Evolutionary conservation across 2,888 invertebrate genomes (phyloP).

Genomic region (Nemapogon koenigi): DNA sequence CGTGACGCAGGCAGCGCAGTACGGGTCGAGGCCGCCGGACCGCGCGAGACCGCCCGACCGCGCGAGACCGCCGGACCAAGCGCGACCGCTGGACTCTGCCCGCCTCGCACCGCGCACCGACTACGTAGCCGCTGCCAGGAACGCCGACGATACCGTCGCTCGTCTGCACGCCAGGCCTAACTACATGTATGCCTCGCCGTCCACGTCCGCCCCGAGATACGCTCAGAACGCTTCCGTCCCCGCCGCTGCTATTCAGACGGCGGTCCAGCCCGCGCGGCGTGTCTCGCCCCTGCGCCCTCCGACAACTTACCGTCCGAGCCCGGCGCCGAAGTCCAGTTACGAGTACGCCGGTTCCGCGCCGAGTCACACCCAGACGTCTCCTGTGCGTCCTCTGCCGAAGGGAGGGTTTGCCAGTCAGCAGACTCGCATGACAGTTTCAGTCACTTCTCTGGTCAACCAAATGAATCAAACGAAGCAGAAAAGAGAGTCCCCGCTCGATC

Average conservation of each 20-base stretch:
- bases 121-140: slow-evolving; percentile 30
- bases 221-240: slow-evolving; percentile 31
- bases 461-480: slow-evolving; percentile 62
- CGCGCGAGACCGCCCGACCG: slow-evolving; percentile 43
- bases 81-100: slow-evolving; percentile 33
- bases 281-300: slow-evolving; percentile 23
- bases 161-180: slow-evolving; percentile 23
- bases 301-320: slow-evolving; percentile 11
- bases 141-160: slow-evolving; percentile 7
- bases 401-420: slow-evolving; percentile 47
- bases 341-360: slow-evolving; percentile 41
- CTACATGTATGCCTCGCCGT: slow-evolving; percentile 41
- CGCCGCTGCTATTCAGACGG: slow-evolving; percentile 30
- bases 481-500: slow-evolving; percentile 82
- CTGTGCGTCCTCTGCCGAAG: slow-evolving; percentile 39
- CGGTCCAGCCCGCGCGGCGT: slow-evolving; percentile 33
- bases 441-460: slow-evolving; percentile 53
- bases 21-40: slow-evolving; percentile 34
- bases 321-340: slow-evolving; percentile 36
- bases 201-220: slow-evolving; percentile 42
- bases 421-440: slow-evolving; percentile 54
- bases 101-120: slow-evolving; percentile 36
- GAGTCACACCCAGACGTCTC: slow-evolving; percentile 41
- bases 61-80: slow-evolving; percentile 31
- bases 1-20: slow-evolving; percentile 37